Conservation (phyloP, 2,888 invertebrate species). For the Pterostichus niger region DNA sequence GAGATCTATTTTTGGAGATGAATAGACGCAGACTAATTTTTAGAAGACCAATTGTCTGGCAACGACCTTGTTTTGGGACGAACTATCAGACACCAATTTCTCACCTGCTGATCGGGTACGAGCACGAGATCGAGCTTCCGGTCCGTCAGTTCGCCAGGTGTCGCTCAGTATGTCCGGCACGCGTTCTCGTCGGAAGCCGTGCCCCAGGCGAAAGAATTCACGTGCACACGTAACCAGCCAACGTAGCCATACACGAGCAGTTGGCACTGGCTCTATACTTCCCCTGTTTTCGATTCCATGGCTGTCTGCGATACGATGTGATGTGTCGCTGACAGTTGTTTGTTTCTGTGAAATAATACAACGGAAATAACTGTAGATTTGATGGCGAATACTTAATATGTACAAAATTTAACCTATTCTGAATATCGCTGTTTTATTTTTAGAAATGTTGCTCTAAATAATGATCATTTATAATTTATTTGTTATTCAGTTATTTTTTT, state of each 20-base stretch:
- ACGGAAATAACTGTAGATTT: conserved; percentile 36
- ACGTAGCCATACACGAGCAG: conserved; percentile 12
- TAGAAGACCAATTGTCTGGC: not conserved
- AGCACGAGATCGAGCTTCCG: not conserved
- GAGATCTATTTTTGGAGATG: no score
- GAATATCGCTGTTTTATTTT: no score
- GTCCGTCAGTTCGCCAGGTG: conserved; percentile 46
- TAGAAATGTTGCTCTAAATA: no score
- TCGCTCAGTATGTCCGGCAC: conserved; percentile 66
- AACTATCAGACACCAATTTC: not conserved
- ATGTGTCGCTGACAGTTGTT: conserved; percentile 1
- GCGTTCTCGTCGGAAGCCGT: conserved; percentile 55
- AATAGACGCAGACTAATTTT: not conserved
- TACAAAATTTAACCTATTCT: not conserved
- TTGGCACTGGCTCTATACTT: conserved; percentile 4
- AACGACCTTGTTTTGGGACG: no score
- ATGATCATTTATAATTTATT: no score
- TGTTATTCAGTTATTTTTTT: no score
- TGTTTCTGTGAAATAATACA: conserved; percentile 16
- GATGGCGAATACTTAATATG: not conserved
- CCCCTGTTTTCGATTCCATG: conserved; percentile 33
- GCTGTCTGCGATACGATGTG: conserved; percentile 19
- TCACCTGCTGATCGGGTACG: not conserved
- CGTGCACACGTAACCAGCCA: not conserved
- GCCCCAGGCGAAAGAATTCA: conserved; percentile 39